Conservation (phyloP, 2,113 vertebrate species). For the Halichoerus grypus region DNA sequence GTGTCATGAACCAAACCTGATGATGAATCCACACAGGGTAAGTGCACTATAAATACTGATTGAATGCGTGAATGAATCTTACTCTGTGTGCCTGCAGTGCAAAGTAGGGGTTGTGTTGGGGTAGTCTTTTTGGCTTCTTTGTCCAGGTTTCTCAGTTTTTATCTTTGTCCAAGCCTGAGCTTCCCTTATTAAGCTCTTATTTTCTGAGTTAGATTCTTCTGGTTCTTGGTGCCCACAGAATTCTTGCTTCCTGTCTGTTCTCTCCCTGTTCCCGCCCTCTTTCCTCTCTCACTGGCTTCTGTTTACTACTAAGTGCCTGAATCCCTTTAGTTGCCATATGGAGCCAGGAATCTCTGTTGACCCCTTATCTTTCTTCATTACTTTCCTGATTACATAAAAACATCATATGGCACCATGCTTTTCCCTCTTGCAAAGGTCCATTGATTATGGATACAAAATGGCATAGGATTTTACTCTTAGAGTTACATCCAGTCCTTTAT, state of each 20-base stretch:
- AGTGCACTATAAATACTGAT: not conserved
- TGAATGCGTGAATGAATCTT: not conserved
- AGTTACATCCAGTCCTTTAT: conserved; percentile 12
- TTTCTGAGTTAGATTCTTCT: conserved; percentile 40
- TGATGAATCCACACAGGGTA: not conserved
- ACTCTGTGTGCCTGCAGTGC: not conserved
- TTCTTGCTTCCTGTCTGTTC: not conserved
- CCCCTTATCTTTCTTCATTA: not conserved
- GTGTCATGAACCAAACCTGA: not conserved
- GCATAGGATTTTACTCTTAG: not conserved
- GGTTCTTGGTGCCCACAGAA: not conserved
- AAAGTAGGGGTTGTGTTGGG: not conserved
- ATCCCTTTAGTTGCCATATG: not conserved
- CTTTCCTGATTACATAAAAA: not conserved
- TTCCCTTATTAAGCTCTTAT: not conserved
- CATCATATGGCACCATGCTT: not conserved
- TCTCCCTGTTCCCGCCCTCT: not conserved
- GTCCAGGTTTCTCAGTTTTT: not conserved
- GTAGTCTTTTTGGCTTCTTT: not conserved
- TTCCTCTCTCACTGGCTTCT: not conserved
- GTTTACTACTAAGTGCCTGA: not conserved
- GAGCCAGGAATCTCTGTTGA: conserved; percentile 11
- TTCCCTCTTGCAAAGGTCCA: not conserved
- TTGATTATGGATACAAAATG: not conserved
- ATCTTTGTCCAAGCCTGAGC: not conserved